Percentiles rank a stretch among this genome's conserved stretches.
Conservation (phyloP, 2,888 invertebrate species). For the Germaria angustata region DNA sequence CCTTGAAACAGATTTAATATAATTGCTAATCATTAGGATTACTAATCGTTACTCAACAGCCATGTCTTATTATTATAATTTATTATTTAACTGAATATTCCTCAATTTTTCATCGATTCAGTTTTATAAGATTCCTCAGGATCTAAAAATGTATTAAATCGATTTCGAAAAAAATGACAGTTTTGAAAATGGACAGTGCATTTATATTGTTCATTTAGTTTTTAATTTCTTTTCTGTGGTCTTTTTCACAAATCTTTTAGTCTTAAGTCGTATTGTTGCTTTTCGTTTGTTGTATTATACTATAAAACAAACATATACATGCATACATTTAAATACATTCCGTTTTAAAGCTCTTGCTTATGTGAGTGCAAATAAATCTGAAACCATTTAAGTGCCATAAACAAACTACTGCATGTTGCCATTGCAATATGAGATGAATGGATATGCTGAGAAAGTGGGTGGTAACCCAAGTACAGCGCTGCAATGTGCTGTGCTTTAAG, state of each 20-base stretch:
- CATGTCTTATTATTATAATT: too few relatives aligned
- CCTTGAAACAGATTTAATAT: too few relatives aligned
- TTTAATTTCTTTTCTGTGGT: background rate
- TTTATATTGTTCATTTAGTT: background rate
- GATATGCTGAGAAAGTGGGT: conserved; percentile 16
- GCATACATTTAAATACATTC: conserved; percentile 60
- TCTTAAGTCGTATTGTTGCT: background rate
- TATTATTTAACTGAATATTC: too few relatives aligned
- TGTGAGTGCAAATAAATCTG: conserved; percentile 58
- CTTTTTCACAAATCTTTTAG: conserved; percentile 46
- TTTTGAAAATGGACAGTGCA: too few relatives aligned
- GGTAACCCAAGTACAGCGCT: background rate
- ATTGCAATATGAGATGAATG: conserved; percentile 1
- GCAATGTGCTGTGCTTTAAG: conserved; percentile 58
- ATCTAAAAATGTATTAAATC: too few relatives aligned
- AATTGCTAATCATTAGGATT: too few relatives aligned
- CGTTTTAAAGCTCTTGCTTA: conserved; percentile 33
- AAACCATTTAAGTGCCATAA: conserved; percentile 57
- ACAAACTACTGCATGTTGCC: conserved; percentile 11
- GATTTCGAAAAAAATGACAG: too few relatives aligned
- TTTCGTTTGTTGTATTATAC: conserved; percentile 23
- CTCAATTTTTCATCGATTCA: too few relatives aligned
- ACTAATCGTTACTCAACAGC: too few relatives aligned
- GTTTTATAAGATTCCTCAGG: too few relatives aligned
- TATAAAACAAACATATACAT: too few relatives aligned